phyloP scores from a whole-genome alignment of 2,797 vertebrate species.

The Ammospiza maritima region DNA sequence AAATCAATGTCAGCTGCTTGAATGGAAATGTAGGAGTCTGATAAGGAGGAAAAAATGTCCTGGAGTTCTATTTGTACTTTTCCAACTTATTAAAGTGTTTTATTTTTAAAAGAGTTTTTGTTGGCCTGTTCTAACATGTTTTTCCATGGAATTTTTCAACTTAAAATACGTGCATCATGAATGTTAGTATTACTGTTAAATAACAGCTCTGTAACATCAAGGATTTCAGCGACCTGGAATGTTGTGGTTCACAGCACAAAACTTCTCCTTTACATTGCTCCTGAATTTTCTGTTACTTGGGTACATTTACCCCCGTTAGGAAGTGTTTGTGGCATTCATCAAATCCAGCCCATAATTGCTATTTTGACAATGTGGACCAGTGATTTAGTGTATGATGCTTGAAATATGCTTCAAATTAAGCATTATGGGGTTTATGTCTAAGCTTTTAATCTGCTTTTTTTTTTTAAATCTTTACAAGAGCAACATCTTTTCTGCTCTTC shows the following conservation, averaged over 20 bases:
- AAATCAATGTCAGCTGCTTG: constrained; percentile 75
- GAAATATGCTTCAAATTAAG: neutral
- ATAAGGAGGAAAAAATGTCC: constrained; percentile 69
- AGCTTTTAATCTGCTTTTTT: neutral
- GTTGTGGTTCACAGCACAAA: neutral
- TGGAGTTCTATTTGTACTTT: constrained; percentile 16
- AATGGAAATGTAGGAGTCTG: constrained; percentile 70
- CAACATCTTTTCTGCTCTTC: neutral
- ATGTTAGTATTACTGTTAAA: neutral
- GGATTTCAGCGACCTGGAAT: constrained; percentile 1
- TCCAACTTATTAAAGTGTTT: constrained; percentile 6
- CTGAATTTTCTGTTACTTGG: neutral
- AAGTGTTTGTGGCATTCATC: constrained; percentile 12
- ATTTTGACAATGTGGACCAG: constrained; percentile 1
- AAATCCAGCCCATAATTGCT: neutral
- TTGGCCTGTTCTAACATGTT: neutral
- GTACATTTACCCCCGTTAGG: neutral
- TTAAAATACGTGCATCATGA: neutral
- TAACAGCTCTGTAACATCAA: neutral
- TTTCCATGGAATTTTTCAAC: neutral
- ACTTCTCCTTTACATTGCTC: neutral
- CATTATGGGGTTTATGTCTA: neutral
- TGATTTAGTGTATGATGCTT: neutral
- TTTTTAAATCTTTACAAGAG: neutral
- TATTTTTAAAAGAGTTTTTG: constrained; percentile 26